Base-by-base conservation (phyloP, 2,888 invertebrate genomes). In the Scaptodrosophila latifasciaeformis region DNA sequence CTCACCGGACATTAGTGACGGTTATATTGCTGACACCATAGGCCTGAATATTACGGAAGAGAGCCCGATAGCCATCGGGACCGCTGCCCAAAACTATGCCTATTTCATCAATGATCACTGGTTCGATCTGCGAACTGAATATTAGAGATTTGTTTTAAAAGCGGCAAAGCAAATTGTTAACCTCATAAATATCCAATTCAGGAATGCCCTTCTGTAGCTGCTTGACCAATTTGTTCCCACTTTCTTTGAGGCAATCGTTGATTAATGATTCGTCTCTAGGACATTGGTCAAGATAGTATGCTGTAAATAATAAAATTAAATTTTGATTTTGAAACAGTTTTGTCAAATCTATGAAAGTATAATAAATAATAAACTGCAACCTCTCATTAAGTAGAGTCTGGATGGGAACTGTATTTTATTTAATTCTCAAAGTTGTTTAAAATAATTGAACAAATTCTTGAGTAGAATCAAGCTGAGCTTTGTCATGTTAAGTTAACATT, bases 101-200 rank as follows among this genome's bases (percentile, higher is more conserved):
- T 54, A 95, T 90, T 85, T 95, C 93, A 82, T 95, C 94, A 52
- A 95, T 91, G n/a, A 93, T 86, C 52, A 94, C 92, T 0, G 94
- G 93, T 77, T 94, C 94, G 2, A 93, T 91, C 90, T 90, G 86
- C 1, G 85, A 59, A 42, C 15, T 46, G 1, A 10, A 29, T n/a
- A n/a, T n/a, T n/a, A n/a, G n/a, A n/a, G n/a, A n/a, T n/a, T n/a
- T n/a, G n/a, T n/a, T n/a, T n/a, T n/a, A n/a, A n/a, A n/a, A n/a
- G n/a, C n/a, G n/a, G n/a, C n/a, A n/a, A n/a, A n/a, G n/a, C 2
- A 2, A 19, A 45, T 15, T 45, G 5, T 35, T 69, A 82, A 90
- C 90, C 87, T 91, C 90, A 72, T 88, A 89, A 42, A 92, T 88
- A 39, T 90, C 92, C 31, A 93, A 85, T 81, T 93, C 93, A 0